Evolutionary conservation across 2,888 invertebrate species (phyloP).

Genomic region (Eupithecia exiguata): DNA sequence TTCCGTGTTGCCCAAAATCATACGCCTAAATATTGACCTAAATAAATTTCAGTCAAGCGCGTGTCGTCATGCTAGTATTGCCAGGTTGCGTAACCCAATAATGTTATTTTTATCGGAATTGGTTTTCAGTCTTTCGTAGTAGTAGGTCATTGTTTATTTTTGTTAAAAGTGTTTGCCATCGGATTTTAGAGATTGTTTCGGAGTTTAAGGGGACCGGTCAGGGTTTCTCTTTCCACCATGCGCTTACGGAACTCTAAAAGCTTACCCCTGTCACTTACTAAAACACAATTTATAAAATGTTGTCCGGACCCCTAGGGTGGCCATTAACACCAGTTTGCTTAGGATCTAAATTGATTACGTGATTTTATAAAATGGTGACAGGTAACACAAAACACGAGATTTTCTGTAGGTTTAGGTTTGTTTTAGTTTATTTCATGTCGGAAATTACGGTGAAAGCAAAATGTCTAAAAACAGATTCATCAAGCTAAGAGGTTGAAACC

Average conservation of each 20-base stretch:
- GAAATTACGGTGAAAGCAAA: background rate
- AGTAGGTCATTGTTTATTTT: background rate
- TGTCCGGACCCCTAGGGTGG: constrained; percentile 33
- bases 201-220: background rate
- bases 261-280: constrained; percentile 38
- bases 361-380: constrained; percentile 28
- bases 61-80: background rate
- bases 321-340: constrained; percentile 45
- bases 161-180: background rate
- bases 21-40: background rate
- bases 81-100: background rate
- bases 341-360: constrained; percentile 44
- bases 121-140: background rate
- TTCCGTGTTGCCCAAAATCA: background rate
- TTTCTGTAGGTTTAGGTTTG: constrained; percentile 1
- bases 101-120: background rate
- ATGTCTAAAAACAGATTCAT: constrained; percentile 4
- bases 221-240: background rate
- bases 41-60: background rate
- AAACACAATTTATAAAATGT: constrained; percentile 46
- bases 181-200: background rate
- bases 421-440: background rate
- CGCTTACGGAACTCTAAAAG: constrained; percentile 12
- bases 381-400: constrained; percentile 1
- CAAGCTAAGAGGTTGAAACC: background rate